phyloP scores from a whole-genome alignment of 2,113 vertebrate species.

The Cinclus mexicanus region DNA sequence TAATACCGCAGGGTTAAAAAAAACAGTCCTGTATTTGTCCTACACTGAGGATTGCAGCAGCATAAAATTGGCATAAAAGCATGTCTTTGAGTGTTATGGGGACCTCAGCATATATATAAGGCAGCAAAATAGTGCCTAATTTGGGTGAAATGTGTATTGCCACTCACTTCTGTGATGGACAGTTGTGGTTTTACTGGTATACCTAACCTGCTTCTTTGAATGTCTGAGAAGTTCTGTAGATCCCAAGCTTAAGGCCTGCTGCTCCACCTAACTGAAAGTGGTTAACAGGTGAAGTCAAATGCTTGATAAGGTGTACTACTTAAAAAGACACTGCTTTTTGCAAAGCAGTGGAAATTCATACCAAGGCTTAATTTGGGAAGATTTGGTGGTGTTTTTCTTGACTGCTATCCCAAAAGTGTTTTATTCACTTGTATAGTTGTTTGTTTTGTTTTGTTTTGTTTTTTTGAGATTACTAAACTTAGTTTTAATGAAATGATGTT shows the following conservation, averaged over 20 bases:
- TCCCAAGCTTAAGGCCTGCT: neutral
- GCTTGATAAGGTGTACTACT: neutral
- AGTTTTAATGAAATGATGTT: neutral
- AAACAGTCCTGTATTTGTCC: accelerated
- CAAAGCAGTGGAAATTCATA: neutral
- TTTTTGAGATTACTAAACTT: neutral
- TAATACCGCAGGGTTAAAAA: neutral
- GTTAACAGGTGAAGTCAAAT: neutral
- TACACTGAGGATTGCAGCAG: neutral
- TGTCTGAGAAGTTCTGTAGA: neutral
- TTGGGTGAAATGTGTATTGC: neutral
- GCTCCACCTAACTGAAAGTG: neutral
- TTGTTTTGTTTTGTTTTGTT: no score
- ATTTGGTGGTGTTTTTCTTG: neutral
- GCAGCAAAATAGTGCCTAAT: neutral
- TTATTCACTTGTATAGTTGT: neutral
- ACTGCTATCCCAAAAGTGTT: neutral
- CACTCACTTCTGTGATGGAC: neutral
- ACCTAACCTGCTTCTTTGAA: neutral
- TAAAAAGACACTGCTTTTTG: neutral
- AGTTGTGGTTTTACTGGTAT: neutral
- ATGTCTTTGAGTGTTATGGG: neutral
- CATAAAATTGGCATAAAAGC: neutral
- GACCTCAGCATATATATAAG: neutral
- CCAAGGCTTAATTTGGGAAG: neutral